phyloP scores from a whole-genome alignment of 92 coral and sea anemone species.

The Galaxea fascicularis region DNA sequence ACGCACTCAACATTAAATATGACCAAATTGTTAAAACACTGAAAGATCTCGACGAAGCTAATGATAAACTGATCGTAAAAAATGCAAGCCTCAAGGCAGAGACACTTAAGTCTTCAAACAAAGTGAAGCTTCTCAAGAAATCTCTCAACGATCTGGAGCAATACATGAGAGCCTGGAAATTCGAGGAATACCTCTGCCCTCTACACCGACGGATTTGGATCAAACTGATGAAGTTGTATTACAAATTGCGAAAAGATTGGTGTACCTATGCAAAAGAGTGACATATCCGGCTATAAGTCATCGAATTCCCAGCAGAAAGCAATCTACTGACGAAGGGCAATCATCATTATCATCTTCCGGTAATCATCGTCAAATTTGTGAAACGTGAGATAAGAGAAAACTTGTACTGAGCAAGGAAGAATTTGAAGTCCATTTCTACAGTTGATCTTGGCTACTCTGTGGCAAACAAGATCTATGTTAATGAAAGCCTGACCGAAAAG shows the following conservation, averaged over 20 bases:
- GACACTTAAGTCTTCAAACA: no score
- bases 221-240: no score
- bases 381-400: slow-evolving; percentile 41
- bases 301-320: slow-evolving; percentile 28
- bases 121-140: background rate
- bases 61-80: no score
- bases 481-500: slow-evolving; percentile 39
- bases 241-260: slow-evolving; percentile 14
- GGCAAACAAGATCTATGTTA: slow-evolving; percentile 44
- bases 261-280: slow-evolving; percentile 31
- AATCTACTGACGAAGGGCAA: slow-evolving; percentile 23
- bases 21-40: slow-evolving; percentile 16
- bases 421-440: slow-evolving; percentile 42
- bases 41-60: background rate
- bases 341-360: slow-evolving; percentile 20
- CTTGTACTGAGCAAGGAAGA: slow-evolving; percentile 43
- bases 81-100: no score
- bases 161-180: no score
- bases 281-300: slow-evolving; percentile 48
- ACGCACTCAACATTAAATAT: slow-evolving; percentile 4
- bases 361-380: slow-evolving; percentile 56
- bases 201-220: no score
- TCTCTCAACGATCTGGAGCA: no score
- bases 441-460: slow-evolving; percentile 35
- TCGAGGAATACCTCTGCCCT: no score